These are phyloP conservation scores for Heteropelma amictum DNA, from an alignment of 2,888 invertebrate species.

Conservation along the genomic window DNA sequence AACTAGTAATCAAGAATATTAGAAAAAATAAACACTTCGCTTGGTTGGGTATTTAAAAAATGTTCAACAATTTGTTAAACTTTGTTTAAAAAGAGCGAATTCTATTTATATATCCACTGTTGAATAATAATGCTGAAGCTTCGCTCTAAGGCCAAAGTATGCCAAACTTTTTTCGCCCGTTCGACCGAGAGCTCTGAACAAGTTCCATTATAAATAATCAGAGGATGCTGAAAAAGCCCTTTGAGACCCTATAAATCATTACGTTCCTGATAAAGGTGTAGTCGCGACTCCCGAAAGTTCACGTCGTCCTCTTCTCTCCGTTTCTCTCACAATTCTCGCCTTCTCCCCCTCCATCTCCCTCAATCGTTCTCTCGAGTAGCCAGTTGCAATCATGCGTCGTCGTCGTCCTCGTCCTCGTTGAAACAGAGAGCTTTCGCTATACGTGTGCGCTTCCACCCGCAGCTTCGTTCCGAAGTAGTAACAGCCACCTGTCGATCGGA, in stretches of 20 bases:
- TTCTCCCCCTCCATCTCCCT: not conserved
- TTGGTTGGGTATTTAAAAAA: too few relatives aligned
- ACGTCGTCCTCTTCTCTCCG: slow-evolving; percentile 21
- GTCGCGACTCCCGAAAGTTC: slow-evolving; percentile 17
- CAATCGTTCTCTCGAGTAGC: not conserved
- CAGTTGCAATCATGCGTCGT: slow-evolving; percentile 28
- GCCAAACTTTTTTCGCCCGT: too few relatives aligned
- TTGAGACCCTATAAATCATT: not conserved
- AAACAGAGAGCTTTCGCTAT: slow-evolving; percentile 16
- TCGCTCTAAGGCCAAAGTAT: too few relatives aligned
- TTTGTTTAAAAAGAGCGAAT: too few relatives aligned
- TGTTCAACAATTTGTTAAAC: too few relatives aligned
- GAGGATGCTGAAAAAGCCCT: not conserved
- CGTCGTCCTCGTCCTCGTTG: slow-evolving; percentile 31
- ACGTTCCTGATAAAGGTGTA: slow-evolving; percentile 17
- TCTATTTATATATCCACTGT: too few relatives aligned
- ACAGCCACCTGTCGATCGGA: slow-evolving; percentile 63
- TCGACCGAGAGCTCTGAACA: too few relatives aligned
- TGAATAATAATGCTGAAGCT: too few relatives aligned
- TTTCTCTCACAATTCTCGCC: not conserved
- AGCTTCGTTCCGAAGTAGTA: slow-evolving; percentile 51
- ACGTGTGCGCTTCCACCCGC: slow-evolving; percentile 31
- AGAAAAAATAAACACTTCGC: too few relatives aligned
- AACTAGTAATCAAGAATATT: too few relatives aligned
- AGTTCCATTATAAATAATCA: not conserved